phyloP scores from a whole-genome alignment of 2,888 invertebrate genomes.

The Schizaphis graminum region DNA sequence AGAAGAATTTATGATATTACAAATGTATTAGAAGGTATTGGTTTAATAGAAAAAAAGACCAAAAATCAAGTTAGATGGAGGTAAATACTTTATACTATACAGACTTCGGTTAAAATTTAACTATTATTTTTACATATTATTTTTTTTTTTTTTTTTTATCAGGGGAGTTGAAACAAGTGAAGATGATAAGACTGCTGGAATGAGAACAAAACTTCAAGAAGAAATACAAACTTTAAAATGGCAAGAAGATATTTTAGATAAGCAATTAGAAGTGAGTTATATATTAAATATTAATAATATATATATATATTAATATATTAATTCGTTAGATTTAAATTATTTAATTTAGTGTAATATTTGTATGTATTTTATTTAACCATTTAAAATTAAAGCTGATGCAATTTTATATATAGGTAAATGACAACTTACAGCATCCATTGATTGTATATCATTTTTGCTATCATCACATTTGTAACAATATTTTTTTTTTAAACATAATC shows the following conservation, averaged over 20 bases:
- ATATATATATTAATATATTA: too few relatives aligned
- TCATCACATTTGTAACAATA: not conserved
- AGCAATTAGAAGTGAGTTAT: slow-evolving; percentile 55
- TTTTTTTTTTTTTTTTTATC: slow-evolving; percentile 2
- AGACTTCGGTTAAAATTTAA: not conserved
- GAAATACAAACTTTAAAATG: slow-evolving; percentile 64
- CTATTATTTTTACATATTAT: not conserved
- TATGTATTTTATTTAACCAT: too few relatives aligned
- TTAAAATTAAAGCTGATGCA: too few relatives aligned
- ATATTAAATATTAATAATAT: not conserved
- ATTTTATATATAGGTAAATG: too few relatives aligned
- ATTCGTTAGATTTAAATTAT: not conserved
- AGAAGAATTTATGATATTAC: slow-evolving; percentile 97
- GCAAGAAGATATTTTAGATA: slow-evolving; percentile 64
- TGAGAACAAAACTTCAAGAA: slow-evolving; percentile 62
- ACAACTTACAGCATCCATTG: not conserved
- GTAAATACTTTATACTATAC: slow-evolving; percentile 71
- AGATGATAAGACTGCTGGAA: slow-evolving; percentile 57
- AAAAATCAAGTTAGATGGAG: slow-evolving; percentile 99
- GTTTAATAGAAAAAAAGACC: slow-evolving; percentile 94
- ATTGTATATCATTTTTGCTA: not conserved
- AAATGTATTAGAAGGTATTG: slow-evolving; percentile 95
- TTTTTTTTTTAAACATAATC: not conserved
- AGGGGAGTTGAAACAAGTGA: slow-evolving; percentile 58
- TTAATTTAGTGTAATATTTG: not conserved